Percentiles rank a stretch among this genome's conserved stretches.
These are phyloP conservation scores for Ageneiosus marmoratus DNA, from an alignment of 2,113 vertebrate genomes.

Conservation along the genomic window DNA sequence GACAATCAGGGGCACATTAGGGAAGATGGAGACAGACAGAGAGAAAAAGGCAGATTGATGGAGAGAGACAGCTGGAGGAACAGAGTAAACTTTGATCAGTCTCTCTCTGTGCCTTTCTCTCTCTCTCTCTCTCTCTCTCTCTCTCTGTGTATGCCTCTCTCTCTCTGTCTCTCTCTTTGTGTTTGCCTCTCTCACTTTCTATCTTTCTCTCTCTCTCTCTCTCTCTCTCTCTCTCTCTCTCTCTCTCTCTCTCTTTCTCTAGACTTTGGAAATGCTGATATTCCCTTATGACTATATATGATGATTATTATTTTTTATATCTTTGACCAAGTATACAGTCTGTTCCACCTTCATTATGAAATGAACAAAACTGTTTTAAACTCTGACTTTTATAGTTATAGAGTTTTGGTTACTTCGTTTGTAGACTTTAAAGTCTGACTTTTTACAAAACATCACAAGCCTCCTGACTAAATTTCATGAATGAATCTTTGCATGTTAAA, in stretches of 20 bases:
- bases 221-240: background rate
- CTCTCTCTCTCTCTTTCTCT: conserved; percentile 42
- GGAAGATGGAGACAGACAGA: background rate
- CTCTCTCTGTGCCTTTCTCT: background rate
- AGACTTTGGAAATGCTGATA: too few species aligned
- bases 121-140: background rate
- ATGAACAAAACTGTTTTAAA: too few species aligned
- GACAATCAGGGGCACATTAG: background rate
- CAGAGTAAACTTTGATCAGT: background rate
- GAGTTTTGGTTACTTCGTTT: too few species aligned
- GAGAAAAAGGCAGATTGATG: background rate
- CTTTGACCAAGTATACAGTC: too few species aligned
- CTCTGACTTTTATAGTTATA: too few species aligned
- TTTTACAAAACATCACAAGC: too few species aligned
- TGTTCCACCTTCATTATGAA: too few species aligned
- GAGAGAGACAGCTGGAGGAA: background rate
- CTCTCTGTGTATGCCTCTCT: conserved; percentile 5
- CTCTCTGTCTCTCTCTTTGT: conserved; percentile 42
- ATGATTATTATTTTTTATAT: too few species aligned
- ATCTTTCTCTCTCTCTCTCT: background rate
- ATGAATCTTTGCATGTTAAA: too few species aligned
- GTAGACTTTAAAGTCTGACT: too few species aligned
- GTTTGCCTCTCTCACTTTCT: background rate
- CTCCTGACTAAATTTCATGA: too few species aligned
- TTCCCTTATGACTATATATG: too few species aligned